These are phyloP conservation scores for Lepidurus arcticus DNA, from an alignment of 1,140 invertebrate genomes.

Conservation along the genomic window DNA sequence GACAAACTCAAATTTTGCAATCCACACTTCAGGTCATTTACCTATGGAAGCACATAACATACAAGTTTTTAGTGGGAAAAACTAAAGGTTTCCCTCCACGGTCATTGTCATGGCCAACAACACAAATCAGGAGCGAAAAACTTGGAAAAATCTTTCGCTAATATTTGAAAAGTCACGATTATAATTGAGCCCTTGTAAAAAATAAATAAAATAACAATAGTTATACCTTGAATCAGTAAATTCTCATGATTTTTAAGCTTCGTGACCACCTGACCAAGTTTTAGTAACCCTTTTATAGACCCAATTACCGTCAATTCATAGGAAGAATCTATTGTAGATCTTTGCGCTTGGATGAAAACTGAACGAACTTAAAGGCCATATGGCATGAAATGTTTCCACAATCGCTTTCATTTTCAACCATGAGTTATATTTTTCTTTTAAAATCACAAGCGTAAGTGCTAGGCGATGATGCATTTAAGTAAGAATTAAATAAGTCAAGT, in stretches of 20 bases:
- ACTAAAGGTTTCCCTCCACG: neutral
- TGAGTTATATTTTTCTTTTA: neutral
- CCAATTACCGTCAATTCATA: neutral
- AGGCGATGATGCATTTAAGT: neutral
- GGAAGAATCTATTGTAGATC: neutral
- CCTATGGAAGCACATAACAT: neutral
- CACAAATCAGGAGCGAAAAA: neutral
- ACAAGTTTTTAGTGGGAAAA: neutral
- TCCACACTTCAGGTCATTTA: neutral
- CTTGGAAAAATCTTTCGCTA: neutral
- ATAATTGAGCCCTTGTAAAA: neutral
- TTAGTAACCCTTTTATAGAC: slow-evolving; percentile 11
- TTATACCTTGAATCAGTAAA: neutral
- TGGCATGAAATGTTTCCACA: neutral
- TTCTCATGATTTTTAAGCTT: neutral
- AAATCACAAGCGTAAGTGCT: neutral
- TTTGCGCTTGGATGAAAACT: neutral
- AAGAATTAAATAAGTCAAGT: neutral
- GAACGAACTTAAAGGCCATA: neutral
- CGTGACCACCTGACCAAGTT: slow-evolving; percentile 19
- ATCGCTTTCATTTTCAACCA: neutral
- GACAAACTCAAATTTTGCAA: neutral
- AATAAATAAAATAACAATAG: neutral
- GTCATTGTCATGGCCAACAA: slow-evolving; percentile 16
- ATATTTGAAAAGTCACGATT: neutral